Conservation (phyloP, 2,113 vertebrate species). For the Trochalopteron elliotii region DNA sequence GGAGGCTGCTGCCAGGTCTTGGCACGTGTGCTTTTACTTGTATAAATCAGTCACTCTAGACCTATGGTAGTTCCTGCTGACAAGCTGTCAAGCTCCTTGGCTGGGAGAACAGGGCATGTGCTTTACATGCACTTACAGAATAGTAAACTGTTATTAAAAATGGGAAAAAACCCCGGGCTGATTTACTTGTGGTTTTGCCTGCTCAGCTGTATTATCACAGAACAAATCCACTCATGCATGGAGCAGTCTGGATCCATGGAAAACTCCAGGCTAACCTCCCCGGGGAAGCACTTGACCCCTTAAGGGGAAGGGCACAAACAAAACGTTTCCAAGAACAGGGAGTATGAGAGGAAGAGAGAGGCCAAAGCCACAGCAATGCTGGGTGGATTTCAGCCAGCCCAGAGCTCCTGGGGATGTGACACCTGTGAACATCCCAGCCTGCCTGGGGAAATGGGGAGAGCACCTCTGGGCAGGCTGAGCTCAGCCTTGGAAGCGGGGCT, state of each 20-base stretch:
- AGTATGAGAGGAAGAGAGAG: neutral
- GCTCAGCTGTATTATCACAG: neutral
- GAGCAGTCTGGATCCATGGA: neutral
- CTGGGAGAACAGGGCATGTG: constrained; percentile 21
- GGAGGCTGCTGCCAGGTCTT: constrained; percentile 13
- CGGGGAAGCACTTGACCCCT: constrained; percentile 22
- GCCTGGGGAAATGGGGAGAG: neutral
- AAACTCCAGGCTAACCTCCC: neutral
- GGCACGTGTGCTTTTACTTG: constrained; percentile 44
- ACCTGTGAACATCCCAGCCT: neutral
- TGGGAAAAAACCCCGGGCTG: neutral
- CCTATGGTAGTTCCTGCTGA: constrained; percentile 59
- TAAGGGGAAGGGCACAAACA: neutral
- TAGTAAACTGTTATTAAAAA: constrained; percentile 44
- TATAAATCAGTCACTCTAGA: constrained; percentile 62
- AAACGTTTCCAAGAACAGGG: neutral
- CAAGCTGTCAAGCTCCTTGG: constrained; percentile 56
- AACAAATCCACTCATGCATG: neutral
- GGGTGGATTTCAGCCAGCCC: neutral
- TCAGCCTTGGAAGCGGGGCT: neutral
- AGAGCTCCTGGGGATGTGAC: neutral
- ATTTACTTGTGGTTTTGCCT: constrained; percentile 34
- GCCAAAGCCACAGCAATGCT: neutral
- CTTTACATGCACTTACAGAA: constrained; percentile 53
- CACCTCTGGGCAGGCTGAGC: neutral